phyloP scores from a whole-genome alignment of 2,888 invertebrate species.

The Phania funesta region DNA sequence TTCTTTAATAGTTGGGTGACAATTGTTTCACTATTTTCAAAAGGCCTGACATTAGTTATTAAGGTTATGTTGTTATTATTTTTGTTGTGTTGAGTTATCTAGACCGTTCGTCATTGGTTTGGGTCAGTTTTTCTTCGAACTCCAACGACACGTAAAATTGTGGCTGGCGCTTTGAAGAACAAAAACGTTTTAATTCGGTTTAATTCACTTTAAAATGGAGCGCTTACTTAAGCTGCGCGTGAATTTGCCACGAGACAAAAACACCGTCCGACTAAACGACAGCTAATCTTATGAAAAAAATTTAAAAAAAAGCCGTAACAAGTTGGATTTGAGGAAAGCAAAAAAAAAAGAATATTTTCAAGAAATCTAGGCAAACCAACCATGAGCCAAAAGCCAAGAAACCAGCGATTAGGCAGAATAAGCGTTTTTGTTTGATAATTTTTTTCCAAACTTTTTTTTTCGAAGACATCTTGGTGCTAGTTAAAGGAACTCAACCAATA shows the following conservation, averaged over 20 bases:
- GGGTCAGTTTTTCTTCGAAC: slow-evolving; percentile 44
- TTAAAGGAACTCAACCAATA: slow-evolving; percentile 27
- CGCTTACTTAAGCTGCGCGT: slow-evolving; percentile 69
- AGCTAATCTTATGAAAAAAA: slow-evolving; percentile 24
- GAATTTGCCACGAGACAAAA: slow-evolving; percentile 78
- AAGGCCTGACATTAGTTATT: background rate
- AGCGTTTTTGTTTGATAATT: slow-evolving; percentile 26
- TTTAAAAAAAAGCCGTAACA: background rate
- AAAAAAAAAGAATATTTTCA: background rate
- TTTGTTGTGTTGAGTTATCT: background rate
- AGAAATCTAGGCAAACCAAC: slow-evolving; percentile 13
- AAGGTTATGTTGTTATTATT: background rate
- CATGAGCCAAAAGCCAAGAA: background rate
- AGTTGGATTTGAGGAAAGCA: background rate
- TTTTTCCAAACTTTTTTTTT: slow-evolving; percentile 8
- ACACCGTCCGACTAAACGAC: slow-evolving; percentile 27
- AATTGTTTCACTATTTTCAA: slow-evolving; percentile 22
- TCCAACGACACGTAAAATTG: slow-evolving; percentile 50
- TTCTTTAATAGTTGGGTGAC: slow-evolving; percentile 2
- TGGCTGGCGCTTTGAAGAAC: slow-evolving; percentile 37
- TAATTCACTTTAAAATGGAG: slow-evolving; percentile 37
- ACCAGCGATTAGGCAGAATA: slow-evolving; percentile 13
- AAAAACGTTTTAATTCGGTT: slow-evolving; percentile 24
- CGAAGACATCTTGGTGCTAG: slow-evolving; percentile 19
- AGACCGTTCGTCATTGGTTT: background rate